Evolutionary conservation across 2,888 invertebrate genomes (phyloP).

Genomic region (Oxystoma pomonae): DNA sequence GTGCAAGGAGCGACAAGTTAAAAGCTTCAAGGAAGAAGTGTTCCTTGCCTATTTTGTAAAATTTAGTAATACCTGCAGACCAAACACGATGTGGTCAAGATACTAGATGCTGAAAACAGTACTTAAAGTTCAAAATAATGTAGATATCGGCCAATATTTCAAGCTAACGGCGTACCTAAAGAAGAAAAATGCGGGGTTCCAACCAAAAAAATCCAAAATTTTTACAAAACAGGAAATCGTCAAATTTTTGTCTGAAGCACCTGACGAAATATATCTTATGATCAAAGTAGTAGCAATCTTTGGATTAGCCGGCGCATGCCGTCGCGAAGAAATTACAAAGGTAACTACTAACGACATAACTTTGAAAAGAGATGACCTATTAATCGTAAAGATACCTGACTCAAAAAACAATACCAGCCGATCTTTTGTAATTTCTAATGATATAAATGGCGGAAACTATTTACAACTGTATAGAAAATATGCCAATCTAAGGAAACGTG

Average conservation of each 20-base stretch:
- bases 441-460: neutral
- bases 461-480: constrained; percentile 1
- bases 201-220: constrained; percentile 3
- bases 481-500: neutral
- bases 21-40: no score
- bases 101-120: no score
- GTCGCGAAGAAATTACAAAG: neutral
- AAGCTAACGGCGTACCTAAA: neutral
- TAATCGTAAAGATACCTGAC: constrained; percentile 2
- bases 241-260: no score
- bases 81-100: no score
- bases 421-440: neutral
- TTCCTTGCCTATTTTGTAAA: no score
- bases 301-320: constrained; percentile 1
- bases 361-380: neutral
- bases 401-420: neutral
- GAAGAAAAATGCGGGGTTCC: constrained; percentile 3
- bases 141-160: constrained; percentile 6
- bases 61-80: no score
- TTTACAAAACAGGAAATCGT: constrained; percentile 1
- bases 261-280: constrained; percentile 6
- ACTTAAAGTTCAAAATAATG: constrained; percentile 11
- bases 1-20: no score
- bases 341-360: neutral
- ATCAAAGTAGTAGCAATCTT: constrained; percentile 4